Evolutionary conservation across 2,888 invertebrate species (phyloP), one percentile per base, ranked within the genome.

Genomic region (Netelia virgata): DNA sequence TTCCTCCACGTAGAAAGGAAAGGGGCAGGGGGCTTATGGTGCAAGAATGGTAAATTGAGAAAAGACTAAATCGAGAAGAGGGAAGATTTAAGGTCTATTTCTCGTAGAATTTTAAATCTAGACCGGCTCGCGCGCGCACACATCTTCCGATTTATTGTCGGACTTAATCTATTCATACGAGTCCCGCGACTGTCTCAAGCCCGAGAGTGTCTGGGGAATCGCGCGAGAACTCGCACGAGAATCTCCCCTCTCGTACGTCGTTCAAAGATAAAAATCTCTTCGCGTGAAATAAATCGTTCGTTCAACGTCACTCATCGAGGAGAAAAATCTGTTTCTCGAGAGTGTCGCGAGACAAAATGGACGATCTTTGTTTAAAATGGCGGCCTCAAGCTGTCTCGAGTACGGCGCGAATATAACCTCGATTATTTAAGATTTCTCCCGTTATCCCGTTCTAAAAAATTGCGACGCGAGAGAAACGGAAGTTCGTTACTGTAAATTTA

Each of bases 11-110:
- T 18, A 50, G 23, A 23, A n/a, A 73, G 36, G 36, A 66, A 20
- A 18, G 43, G 14, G 43, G 43, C 14, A 10, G 16, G 14, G 14
- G 18, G 10, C 63, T 64, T 64, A 64, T 63, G 64, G 43, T 28
- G 72, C 70, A 16, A 72, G 64, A 70, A 70, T 61, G 69, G 16
- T 79, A 72, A 72, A 43, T 72, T 64, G 72, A 72, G 72, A 79
- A 23, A 10, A 55, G 63, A 79, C 53, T 10, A 16, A 11, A 11
- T 36, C 36, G 41, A 23, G 41, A 70, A 41, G n/a, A 18, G 16
- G 63, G 23, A 47, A 72, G 78, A 70, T 72, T 63, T 41, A 72
- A 61, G 41, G 43, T 79, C 53, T 55, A 55, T 72, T 79, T 72
- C 72, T 20, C 72, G 28, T 55, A 55, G 64, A 72, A 63, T 72